Evolutionary conservation across 2,113 vertebrate species (phyloP).

Genomic region (Recurvirostra avosetta): DNA sequence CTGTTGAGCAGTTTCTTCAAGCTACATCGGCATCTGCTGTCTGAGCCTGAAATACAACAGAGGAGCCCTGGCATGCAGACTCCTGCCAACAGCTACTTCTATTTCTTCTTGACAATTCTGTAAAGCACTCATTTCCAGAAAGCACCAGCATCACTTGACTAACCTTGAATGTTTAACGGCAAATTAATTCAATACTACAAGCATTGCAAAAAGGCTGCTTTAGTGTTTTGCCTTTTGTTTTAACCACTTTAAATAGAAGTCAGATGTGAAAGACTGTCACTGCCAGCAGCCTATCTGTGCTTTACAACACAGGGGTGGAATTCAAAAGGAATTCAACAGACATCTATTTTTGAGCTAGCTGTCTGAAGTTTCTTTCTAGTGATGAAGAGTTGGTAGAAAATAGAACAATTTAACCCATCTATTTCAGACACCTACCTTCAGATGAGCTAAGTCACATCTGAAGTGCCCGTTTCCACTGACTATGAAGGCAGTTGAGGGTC

Average conservation of each 20-base stretch:
- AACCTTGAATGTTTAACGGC: not conserved
- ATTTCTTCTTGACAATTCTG: not conserved
- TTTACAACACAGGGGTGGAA: not conserved
- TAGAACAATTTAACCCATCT: not conserved
- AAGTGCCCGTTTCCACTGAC: not conserved
- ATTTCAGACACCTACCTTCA: not conserved
- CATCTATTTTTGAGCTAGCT: not conserved
- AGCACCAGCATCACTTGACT: not conserved
- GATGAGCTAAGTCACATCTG: not conserved
- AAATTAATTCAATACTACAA: not conserved
- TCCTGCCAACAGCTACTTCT: not conserved
- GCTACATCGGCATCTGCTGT: not conserved
- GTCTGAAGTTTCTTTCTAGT: not conserved
- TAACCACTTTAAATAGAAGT: not conserved
- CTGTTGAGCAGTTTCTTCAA: constrained; percentile 16
- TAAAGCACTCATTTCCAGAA: not conserved
- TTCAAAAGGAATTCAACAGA: not conserved
- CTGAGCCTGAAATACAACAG: not conserved
- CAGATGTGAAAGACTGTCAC: not conserved
- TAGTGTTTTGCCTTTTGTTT: not conserved
- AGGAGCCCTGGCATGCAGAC: not conserved
- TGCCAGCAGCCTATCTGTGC: not conserved
- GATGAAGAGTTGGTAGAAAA: not conserved
- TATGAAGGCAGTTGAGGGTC: not conserved
- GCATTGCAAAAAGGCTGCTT: not conserved